Evolutionary conservation across 2,113 vertebrate species (phyloP), one percentile per base, ranked within the genome.

Genomic region (Eptatretus burgeri): DNA sequence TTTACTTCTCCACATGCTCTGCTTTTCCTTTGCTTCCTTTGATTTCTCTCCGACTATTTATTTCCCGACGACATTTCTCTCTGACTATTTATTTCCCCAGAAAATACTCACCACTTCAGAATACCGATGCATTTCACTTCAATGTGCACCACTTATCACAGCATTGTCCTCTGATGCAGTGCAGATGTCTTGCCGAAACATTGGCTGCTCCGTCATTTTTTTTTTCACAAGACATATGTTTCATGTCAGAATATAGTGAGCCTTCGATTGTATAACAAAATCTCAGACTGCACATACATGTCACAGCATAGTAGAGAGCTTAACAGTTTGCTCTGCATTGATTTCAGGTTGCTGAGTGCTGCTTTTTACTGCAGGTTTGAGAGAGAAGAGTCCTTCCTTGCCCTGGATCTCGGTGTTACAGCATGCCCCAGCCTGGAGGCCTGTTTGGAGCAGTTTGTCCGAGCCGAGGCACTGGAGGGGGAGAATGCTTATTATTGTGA

Each of bases 401-500:
- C 91, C 50, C 72, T 98, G 72, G 95, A 98, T 72, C 78, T 98
- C 9, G 91, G 91, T 14, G 91, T 98, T 66, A 98, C 91, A 10
- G 93, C 89, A 2, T 95, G 91, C 73, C 89, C 95, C 70, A 98
- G 91, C 70, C 72, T 98, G 65, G 91, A 98, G 75, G 95, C 95
- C 73, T 96, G 87, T 3, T 73, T 98, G 69, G 91, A 98, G 74
- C 91, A 98, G 74, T 98, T 98, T 74, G 91, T 98, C 64, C 78
- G 91, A 74, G 91, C 89, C 67, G 91, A 98, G 72, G 85, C 95
- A 69, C 77, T 98, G n/a, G 91, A 98, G 70, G 91, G 91, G 70
- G 94, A 84, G 71, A 98, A 98, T 56, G 86, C 91, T 0, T 98
- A 98, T 75, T 98, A 98, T 76, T 98, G 91, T 73, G 91, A 98